Conservation (phyloP, 2,888 invertebrate genomes). For the Brachypterus glaber region DNA sequence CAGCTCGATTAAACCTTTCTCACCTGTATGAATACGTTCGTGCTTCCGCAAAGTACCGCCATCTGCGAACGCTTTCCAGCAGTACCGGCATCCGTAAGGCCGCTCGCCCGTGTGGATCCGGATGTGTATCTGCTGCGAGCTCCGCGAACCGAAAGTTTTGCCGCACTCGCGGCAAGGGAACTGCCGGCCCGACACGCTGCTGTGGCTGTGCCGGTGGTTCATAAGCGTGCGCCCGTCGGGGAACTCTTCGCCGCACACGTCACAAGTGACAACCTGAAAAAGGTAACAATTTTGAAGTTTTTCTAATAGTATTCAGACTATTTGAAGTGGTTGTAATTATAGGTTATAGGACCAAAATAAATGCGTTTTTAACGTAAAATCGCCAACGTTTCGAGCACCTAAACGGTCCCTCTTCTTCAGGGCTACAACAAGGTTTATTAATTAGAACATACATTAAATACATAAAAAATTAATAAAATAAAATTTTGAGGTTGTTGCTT, state of each 20-base stretch:
- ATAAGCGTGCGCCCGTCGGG: slow-evolving; percentile 60
- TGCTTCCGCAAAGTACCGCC: slow-evolving; percentile 78
- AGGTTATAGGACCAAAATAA: too few species aligned
- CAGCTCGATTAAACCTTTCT: too few species aligned
- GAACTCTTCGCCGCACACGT: slow-evolving; percentile 61
- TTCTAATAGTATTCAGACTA: too few species aligned
- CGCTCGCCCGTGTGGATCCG: slow-evolving; percentile 73
- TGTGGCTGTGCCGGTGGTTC: slow-evolving; percentile 56
- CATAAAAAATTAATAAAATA: too few species aligned
- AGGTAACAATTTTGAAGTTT: too few species aligned
- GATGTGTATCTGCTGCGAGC: slow-evolving; percentile 78
- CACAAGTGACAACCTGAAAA: slow-evolving; percentile 59
- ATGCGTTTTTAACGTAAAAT: too few species aligned
- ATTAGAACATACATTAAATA: too few species aligned
- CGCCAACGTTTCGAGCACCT: too few species aligned
- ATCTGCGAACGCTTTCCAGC: slow-evolving; percentile 84
- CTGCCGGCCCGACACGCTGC: slow-evolving; percentile 44
- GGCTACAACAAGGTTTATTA: too few species aligned
- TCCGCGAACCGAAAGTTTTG: slow-evolving; percentile 76
- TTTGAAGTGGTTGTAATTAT: too few species aligned
- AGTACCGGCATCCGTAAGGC: slow-evolving; percentile 76
- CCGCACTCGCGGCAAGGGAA: slow-evolving; percentile 75
- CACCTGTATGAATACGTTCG: slow-evolving; percentile 71
- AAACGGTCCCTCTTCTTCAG: too few species aligned
- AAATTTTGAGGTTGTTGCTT: too few species aligned